Evolutionary conservation across 2,888 invertebrate species (phyloP).

Genomic region (Tipula lateralis): DNA sequence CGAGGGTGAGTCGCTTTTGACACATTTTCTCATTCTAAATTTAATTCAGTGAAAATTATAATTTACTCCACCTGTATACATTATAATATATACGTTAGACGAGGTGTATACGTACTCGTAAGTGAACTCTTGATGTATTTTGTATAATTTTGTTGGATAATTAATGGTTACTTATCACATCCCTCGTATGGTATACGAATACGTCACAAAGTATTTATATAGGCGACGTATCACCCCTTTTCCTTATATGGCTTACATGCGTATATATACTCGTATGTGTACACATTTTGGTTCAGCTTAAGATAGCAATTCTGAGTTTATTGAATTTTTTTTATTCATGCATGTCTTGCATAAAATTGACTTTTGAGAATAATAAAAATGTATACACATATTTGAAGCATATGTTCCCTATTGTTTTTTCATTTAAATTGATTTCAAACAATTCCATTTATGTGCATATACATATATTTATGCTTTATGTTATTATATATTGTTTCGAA

Average conservation of each 20-base stretch:
- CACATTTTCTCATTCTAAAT: neutral
- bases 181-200: neutral
- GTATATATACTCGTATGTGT: too few species aligned
- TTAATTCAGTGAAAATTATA: neutral
- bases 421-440: neutral
- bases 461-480: neutral
- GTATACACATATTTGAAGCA: neutral
- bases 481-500: neutral
- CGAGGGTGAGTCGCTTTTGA: neutral
- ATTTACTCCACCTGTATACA: neutral
- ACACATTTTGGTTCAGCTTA: neutral
- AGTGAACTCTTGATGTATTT: neutral
- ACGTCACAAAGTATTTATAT: neutral
- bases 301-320: neutral
- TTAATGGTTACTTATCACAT: neutral
- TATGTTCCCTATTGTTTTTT: neutral
- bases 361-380: neutral
- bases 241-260: neutral
- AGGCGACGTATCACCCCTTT: neutral
- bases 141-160: neutral
- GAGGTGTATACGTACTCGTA: neutral
- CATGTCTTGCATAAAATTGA: neutral
- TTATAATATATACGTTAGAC: neutral
- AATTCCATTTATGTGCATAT: neutral
- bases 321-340: neutral